A percentile compares a stretch with the other conserved stretches of the same genome.
These are phyloP conservation scores for Pachycephus smyrnensis DNA, from an alignment of 2,888 invertebrate genomes.

Conservation along the genomic window DNA sequence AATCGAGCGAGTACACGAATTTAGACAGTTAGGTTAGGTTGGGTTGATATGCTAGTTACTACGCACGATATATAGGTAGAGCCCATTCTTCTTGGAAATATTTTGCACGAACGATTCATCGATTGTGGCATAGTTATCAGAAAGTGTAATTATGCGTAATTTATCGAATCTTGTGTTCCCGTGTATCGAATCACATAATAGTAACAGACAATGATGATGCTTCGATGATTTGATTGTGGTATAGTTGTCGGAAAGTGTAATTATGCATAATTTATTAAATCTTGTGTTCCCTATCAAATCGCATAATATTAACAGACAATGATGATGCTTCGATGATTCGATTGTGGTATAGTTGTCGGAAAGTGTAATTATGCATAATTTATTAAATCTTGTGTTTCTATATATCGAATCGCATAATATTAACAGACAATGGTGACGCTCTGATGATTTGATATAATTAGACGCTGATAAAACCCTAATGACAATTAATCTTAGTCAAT, in stretches of 20 bases:
- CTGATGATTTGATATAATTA: no score
- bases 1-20: not conserved
- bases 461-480: no score
- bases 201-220: not conserved
- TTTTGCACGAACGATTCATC: not conserved
- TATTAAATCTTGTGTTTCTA: no score
- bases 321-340: not conserved
- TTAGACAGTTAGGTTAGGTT: not conserved
- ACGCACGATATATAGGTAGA: not conserved
- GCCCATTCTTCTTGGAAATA: not conserved
- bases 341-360: not conserved
- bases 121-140: not conserved
- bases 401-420: no score
- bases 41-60: not conserved
- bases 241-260: no score
- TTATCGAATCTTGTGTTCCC: not conserved
- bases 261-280: not conserved
- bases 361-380: no score
- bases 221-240: not conserved
- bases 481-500: no score
- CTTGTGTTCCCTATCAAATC: not conserved
- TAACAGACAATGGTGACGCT: no score
- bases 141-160: not conserved
- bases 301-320: not conserved
- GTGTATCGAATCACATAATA: not conserved